phyloP scores from a whole-genome alignment of 2,888 invertebrate genomes.

The Rugalucina vietnamica region DNA sequence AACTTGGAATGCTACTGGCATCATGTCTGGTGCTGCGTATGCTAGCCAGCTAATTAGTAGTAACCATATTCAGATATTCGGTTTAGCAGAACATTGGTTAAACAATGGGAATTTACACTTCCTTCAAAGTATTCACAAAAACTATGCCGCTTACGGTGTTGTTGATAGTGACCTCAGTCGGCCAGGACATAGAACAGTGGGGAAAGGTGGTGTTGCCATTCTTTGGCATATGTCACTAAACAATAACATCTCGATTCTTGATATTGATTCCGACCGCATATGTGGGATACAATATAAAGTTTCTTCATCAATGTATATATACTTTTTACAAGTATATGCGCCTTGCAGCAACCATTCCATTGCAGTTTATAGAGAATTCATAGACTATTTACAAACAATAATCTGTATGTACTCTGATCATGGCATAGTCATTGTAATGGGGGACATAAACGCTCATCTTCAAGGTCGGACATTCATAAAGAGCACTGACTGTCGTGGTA shows the following conservation, averaged over 20 bases:
- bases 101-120: not conserved
- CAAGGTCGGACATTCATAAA: not conserved
- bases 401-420: not conserved
- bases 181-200: not conserved
- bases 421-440: constrained; percentile 1
- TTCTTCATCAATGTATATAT: not conserved
- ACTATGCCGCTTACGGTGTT: not conserved
- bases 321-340: constrained; percentile 12
- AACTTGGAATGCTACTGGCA: not conserved
- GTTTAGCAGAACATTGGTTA: not conserved
- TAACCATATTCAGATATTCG: not conserved
- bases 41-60: not conserved
- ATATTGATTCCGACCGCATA: not conserved
- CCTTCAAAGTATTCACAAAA: not conserved
- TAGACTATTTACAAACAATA: constrained; percentile 3
- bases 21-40: not conserved
- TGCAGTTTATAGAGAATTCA: constrained; percentile 2
- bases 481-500: not conserved
- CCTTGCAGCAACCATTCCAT: constrained; percentile 23
- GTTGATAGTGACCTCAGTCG: not conserved
- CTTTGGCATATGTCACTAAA: not conserved
- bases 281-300: not conserved
- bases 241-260: not conserved
- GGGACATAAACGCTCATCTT: constrained; percentile 15
- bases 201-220: not conserved